These are phyloP conservation scores for Progne subis DNA, from an alignment of 2,113 vertebrate species.

Conservation along the genomic window DNA sequence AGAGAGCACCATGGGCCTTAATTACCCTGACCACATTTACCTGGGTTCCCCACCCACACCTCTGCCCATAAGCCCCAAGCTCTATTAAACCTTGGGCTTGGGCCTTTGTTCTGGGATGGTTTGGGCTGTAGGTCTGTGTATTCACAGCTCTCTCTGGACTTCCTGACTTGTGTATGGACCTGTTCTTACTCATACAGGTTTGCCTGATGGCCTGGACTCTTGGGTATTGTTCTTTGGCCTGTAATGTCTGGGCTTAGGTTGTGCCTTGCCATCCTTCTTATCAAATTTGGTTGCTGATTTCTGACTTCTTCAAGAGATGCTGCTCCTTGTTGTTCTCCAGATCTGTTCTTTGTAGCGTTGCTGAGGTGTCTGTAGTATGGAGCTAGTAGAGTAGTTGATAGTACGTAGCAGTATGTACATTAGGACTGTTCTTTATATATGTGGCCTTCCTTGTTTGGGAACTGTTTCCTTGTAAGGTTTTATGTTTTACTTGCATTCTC, in stretches of 20 bases:
- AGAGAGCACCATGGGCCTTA: too few relatives aligned
- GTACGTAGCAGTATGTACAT: neutral
- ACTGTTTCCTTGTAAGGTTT: neutral
- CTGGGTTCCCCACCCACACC: too few relatives aligned
- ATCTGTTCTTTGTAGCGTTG: neutral
- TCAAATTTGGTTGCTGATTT: neutral
- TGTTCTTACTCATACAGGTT: rapidly evolving
- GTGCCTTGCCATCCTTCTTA: neutral
- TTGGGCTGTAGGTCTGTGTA: rapidly evolving
- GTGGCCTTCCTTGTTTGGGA: neutral
- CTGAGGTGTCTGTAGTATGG: neutral
- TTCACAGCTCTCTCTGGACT: rapidly evolving
- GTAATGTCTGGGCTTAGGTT: rapidly evolving
- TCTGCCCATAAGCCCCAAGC: too few relatives aligned
- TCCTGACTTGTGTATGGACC: rapidly evolving
- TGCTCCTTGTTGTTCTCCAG: neutral
- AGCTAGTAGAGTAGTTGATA: neutral
- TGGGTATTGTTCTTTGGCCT: rapidly evolving
- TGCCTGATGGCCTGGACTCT: rapidly evolving
- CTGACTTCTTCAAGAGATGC: rapidly evolving
- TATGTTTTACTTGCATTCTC: neutral
- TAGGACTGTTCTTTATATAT: neutral
- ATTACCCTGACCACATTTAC: too few relatives aligned
- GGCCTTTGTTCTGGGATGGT: rapidly evolving
- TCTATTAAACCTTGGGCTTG: too few relatives aligned